Percentiles rank a stretch among this genome's conserved stretches.
Evolutionary conservation across 2,888 invertebrate genomes (phyloP).

Genomic region (Dasypogon diadema): DNA sequence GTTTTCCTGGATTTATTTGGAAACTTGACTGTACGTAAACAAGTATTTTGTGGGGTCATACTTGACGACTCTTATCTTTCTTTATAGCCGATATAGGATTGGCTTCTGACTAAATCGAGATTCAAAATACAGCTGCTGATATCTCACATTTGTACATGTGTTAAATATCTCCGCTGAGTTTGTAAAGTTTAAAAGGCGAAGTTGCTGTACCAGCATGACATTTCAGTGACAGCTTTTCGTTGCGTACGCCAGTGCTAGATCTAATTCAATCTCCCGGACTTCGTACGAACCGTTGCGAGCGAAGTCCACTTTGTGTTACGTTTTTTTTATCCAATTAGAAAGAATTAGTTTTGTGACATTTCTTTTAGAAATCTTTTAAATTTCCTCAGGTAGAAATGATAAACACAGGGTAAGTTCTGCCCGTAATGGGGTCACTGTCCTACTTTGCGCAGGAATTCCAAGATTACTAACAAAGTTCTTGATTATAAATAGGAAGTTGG

Average conservation of each 20-base stretch:
- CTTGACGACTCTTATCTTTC: too few relatives aligned
- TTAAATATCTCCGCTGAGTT: too few relatives aligned
- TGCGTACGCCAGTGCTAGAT: neutral
- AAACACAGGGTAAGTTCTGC: conserved; percentile 3
- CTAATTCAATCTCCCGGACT: neutral
- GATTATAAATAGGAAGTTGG: conserved; percentile 69
- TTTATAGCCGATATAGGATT: too few relatives aligned
- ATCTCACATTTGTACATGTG: too few relatives aligned
- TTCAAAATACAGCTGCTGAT: too few relatives aligned
- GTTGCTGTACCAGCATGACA: too few relatives aligned
- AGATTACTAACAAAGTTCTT: conserved; percentile 5
- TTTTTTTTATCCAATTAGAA: neutral
- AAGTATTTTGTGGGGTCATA: too few relatives aligned
- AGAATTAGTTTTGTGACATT: neutral
- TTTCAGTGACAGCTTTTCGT: neutral
- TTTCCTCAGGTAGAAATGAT: conserved; percentile 6
- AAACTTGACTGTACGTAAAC: too few relatives aligned
- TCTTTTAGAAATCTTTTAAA: neutral
- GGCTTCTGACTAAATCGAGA: too few relatives aligned
- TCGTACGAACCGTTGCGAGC: neutral
- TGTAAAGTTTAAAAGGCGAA: too few relatives aligned
- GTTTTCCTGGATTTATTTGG: too few relatives aligned
- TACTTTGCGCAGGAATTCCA: neutral
- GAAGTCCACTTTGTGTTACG: neutral
- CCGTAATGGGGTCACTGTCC: neutral